Conservation (phyloP, 2,888 invertebrate species). For the Alentia gelatinosa region DNA sequence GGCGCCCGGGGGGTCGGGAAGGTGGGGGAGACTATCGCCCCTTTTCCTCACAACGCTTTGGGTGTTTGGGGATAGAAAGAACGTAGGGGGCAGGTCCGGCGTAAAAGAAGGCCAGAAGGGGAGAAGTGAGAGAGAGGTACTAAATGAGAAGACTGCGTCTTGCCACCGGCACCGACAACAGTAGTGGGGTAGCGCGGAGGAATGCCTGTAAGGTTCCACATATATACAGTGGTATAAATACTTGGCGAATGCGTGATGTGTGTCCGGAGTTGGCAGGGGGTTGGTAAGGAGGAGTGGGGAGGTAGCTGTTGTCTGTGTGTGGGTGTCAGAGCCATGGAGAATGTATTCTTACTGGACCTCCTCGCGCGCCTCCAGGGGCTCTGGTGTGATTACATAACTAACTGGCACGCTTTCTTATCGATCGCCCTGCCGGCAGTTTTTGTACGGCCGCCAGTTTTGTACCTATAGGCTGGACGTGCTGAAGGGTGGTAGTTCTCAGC, state of each 20-base stretch:
- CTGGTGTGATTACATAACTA: constrained; percentile 16
- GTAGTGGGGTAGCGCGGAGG: background rate
- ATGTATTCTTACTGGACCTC: background rate
- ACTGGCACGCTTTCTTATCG: constrained; percentile 3
- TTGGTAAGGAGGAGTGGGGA: background rate
- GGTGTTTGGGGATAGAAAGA: too few relatives aligned
- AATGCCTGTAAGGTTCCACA: background rate
- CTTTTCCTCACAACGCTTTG: too few relatives aligned
- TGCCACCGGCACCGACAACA: too few relatives aligned
- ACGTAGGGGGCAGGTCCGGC: too few relatives aligned
- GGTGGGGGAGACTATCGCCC: too few relatives aligned
- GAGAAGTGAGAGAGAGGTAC: too few relatives aligned
- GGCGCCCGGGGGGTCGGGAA: background rate
- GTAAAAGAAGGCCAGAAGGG: too few relatives aligned
- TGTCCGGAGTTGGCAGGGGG: background rate
- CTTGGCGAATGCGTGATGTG: background rate
- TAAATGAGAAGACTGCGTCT: too few relatives aligned
- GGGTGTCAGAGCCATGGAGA: background rate
- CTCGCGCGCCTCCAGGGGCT: background rate
- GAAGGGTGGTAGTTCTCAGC: background rate
- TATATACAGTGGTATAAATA: background rate
- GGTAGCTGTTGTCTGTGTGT: background rate
- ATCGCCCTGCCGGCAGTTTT: background rate
- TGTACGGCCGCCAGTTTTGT: background rate
- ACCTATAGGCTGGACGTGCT: background rate